Evolutionary conservation across 2,888 invertebrate species (phyloP).

Genomic region (Acleris sparsana): DNA sequence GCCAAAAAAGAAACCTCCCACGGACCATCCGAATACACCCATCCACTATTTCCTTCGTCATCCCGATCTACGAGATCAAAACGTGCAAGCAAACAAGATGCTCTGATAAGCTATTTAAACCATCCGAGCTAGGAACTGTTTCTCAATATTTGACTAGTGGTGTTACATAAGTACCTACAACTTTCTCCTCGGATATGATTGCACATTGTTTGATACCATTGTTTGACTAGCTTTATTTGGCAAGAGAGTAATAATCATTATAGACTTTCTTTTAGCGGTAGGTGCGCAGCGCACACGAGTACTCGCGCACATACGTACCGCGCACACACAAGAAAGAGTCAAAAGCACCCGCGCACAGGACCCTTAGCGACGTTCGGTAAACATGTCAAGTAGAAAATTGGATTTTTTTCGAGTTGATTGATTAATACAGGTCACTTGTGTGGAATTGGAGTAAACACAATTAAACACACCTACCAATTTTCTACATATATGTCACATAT

Average conservation of each 20-base stretch:
- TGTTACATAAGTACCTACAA: slow-evolving; percentile 35
- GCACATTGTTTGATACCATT: slow-evolving; percentile 51
- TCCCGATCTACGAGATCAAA: slow-evolving; percentile 6
- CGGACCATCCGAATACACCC: slow-evolving; percentile 35
- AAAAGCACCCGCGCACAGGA: slow-evolving; percentile 14
- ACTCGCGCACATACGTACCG: background rate
- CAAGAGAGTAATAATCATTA: slow-evolving; percentile 32
- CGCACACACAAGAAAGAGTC: slow-evolving; percentile 1
- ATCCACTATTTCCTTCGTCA: slow-evolving; percentile 30
- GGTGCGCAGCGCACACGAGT: background rate
- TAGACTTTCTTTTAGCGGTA: slow-evolving; percentile 31
- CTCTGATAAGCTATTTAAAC: slow-evolving; percentile 28
- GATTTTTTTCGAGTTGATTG: slow-evolving; percentile 35
- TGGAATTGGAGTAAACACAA: slow-evolving; percentile 34
- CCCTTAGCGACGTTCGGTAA: slow-evolving; percentile 31
- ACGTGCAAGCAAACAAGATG: slow-evolving; percentile 21
- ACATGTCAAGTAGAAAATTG: slow-evolving; percentile 37
- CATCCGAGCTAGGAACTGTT: slow-evolving; percentile 25
- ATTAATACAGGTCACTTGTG: slow-evolving; percentile 35
- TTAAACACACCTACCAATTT: slow-evolving; percentile 22
- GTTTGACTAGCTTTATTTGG: slow-evolving; percentile 41
- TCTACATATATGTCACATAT: background rate
- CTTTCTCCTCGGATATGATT: slow-evolving; percentile 54
- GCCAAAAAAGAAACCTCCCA: slow-evolving; percentile 46
- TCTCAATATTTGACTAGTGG: slow-evolving; percentile 27